Evolutionary conservation across 2,888 invertebrate genomes (phyloP).

Genomic region (Nephrotoma flavescens): DNA sequence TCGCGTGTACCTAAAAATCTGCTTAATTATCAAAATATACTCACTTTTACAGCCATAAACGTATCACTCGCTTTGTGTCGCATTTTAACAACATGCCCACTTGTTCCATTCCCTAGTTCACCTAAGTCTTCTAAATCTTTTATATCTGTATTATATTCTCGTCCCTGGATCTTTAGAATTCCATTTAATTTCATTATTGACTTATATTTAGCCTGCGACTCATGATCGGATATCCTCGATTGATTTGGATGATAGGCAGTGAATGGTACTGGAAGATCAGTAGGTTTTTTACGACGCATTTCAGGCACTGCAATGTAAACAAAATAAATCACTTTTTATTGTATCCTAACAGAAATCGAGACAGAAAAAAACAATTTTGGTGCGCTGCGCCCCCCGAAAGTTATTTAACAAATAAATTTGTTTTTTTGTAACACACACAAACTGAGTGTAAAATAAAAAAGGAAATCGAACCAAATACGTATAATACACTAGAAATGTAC

Average conservation of each 20-base stretch:
- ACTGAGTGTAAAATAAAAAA: not conserved
- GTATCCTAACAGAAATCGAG: not conserved
- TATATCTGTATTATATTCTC: conserved; percentile 64
- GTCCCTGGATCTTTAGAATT: conserved; percentile 67
- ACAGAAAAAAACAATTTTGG: not conserved
- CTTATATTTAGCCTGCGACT: conserved; percentile 70
- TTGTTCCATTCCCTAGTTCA: conserved; percentile 87
- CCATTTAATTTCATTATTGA: conserved; percentile 92
- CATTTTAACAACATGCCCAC: conserved; percentile 97
- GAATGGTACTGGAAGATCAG: conserved; percentile 43
- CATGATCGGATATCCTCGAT: conserved; percentile 33
- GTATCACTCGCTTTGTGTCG: conserved; percentile 69
- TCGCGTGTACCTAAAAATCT: not conserved
- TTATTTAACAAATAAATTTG: not conserved
- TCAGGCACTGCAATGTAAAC: conserved; percentile 29
- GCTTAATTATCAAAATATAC: conserved; percentile 7
- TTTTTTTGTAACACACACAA: not conserved
- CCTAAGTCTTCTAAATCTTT: conserved; percentile 74
- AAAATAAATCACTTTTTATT: not conserved
- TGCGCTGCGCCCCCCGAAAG: not conserved
- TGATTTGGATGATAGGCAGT: conserved; percentile 36
- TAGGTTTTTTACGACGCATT: conserved; percentile 35
- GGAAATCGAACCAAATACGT: not conserved
- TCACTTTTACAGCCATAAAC: conserved; percentile 86
- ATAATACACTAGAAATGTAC: not conserved